phyloP scores from a whole-genome alignment of 2,113 vertebrate species.

The Strix aluco region DNA sequence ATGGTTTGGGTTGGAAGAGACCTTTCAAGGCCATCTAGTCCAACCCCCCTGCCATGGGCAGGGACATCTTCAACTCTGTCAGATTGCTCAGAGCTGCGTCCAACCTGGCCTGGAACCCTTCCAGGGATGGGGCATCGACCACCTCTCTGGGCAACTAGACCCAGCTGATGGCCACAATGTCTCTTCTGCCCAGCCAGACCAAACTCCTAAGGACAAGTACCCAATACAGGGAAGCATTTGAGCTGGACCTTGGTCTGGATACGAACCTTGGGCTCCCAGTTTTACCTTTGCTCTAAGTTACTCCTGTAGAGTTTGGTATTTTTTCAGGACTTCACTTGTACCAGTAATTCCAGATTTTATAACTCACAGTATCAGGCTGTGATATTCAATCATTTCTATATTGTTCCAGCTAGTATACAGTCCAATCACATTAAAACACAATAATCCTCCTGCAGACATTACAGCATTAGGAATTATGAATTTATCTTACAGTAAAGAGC shows the following conservation, averaged over 20 bases:
- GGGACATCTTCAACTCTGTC: too few relatives aligned
- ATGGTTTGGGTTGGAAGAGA: background rate
- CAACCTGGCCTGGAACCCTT: background rate
- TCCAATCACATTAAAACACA: slow-evolving; percentile 22
- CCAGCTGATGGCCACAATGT: fast-evolving
- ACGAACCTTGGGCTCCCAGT: background rate
- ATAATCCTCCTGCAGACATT: slow-evolving; percentile 26
- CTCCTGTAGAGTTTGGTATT: background rate
- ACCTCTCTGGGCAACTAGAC: background rate
- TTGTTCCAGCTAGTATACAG: background rate
- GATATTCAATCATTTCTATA: background rate
- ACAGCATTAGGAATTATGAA: slow-evolving; percentile 17
- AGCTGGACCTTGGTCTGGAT: background rate
- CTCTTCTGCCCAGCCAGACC: background rate
- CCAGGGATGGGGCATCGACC: fast-evolving
- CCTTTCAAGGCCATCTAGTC: fast-evolving
- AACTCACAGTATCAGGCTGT: background rate
- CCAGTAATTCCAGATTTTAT: background rate
- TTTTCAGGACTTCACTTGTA: background rate
- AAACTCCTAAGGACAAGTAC: background rate
- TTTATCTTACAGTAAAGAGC: background rate
- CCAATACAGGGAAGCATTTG: background rate
- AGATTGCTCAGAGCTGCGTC: background rate
- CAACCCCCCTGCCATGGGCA: fast-evolving
- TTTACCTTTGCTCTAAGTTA: background rate